phyloP scores from a whole-genome alignment of 2,888 invertebrate genomes.

The Cheilosia vulpina region DNA sequence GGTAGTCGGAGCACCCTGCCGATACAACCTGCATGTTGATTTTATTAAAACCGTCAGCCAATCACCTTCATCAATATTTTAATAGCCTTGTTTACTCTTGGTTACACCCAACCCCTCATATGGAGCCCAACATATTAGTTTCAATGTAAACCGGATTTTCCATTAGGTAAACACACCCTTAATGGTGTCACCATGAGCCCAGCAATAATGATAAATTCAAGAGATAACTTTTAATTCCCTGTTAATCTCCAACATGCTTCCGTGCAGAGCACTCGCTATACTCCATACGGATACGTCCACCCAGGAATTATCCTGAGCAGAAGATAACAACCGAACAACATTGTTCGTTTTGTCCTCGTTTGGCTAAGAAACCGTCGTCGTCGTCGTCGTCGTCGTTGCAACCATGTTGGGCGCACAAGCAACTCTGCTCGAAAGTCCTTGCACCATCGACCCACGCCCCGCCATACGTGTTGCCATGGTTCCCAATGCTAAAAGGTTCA shows the following conservation, averaged over 20 bases:
- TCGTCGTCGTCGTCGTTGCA: constrained; percentile 10
- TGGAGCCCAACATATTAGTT: constrained; percentile 50
- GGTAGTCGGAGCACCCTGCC: not conserved
- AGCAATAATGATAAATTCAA: constrained; percentile 73
- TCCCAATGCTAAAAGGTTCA: constrained; percentile 70
- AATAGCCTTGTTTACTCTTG: constrained; percentile 34
- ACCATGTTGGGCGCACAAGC: constrained; percentile 25
- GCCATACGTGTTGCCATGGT: constrained; percentile 34
- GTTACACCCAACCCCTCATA: not conserved
- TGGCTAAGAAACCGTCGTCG: constrained; percentile 19
- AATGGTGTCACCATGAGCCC: constrained; percentile 72
- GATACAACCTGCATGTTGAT: not conserved
- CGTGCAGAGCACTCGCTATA: constrained; percentile 28
- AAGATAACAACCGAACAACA: constrained; percentile 54
- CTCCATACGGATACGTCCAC: constrained; percentile 18
- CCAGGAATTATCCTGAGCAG: constrained; percentile 23
- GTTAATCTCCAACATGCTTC: constrained; percentile 70
- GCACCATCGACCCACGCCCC: constrained; percentile 29
- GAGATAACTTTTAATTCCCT: constrained; percentile 73
- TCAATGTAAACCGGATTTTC: constrained; percentile 67
- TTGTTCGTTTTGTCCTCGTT: constrained; percentile 38
- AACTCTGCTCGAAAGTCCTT: constrained; percentile 50
- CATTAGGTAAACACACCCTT: constrained; percentile 71
- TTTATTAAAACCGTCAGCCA: constrained; percentile 21
- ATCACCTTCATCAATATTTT: constrained; percentile 63